phyloP scores from a whole-genome alignment of 2,888 invertebrate species.

The Polyploca ridens region DNA sequence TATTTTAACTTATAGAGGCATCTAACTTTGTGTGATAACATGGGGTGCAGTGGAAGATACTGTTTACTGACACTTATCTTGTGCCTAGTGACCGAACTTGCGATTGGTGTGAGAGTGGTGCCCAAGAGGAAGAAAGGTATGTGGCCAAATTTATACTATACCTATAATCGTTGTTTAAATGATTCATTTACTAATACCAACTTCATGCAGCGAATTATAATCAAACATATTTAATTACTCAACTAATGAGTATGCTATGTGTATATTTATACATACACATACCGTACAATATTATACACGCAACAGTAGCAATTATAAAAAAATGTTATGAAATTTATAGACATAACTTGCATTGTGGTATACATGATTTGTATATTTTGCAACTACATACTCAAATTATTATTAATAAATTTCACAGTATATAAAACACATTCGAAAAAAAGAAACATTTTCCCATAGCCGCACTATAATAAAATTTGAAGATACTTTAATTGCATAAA shows the following conservation, averaged over 20 bases:
- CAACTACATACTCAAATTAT: too few relatives aligned
- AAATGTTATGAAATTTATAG: not conserved
- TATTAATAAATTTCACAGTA: too few relatives aligned
- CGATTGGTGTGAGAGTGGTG: conserved; percentile 83
- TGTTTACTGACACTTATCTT: conserved; percentile 79
- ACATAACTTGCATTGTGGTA: not conserved
- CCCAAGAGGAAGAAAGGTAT: conserved; percentile 85
- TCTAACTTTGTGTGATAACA: conserved; percentile 67
- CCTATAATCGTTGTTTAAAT: not conserved
- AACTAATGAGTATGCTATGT: not conserved
- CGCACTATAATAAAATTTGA: too few relatives aligned
- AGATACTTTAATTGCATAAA: too few relatives aligned
- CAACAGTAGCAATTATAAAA: not conserved
- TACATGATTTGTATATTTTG: too few relatives aligned
- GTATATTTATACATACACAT: not conserved
- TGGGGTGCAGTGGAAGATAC: conserved; percentile 82
- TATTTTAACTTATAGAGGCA: conserved; percentile 38
- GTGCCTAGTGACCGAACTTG: conserved; percentile 79
- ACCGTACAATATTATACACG: not conserved
- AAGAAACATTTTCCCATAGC: too few relatives aligned
- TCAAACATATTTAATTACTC: not conserved
- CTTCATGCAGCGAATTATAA: not conserved
- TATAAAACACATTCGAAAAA: too few relatives aligned
- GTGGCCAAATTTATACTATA: conserved; percentile 26
- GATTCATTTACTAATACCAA: conserved; percentile 6